Conservation (phyloP, 2,888 invertebrate genomes). For the Eledona agricola region DNA sequence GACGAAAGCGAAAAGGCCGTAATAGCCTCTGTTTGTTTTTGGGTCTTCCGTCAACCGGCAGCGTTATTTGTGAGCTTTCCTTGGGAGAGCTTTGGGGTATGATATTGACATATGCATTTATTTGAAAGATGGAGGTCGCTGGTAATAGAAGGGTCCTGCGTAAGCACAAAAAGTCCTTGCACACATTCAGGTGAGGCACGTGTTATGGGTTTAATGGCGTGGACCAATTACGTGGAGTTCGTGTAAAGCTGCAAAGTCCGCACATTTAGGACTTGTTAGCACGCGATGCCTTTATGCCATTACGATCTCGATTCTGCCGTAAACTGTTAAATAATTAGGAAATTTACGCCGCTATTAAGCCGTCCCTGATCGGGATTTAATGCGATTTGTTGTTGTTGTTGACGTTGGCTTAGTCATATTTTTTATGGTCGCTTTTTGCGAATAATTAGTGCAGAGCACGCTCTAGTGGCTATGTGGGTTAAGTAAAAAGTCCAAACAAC, state of each 20-base stretch:
- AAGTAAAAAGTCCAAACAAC: conserved; percentile 24
- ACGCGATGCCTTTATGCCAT: conserved; percentile 22
- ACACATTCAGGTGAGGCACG: conserved; percentile 31
- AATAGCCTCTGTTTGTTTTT: too few relatives aligned
- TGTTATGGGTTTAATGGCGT: conserved; percentile 31
- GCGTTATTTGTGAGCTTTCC: conserved; percentile 15
- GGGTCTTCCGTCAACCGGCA: too few relatives aligned
- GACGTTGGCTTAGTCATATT: conserved; percentile 24
- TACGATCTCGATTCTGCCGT: conserved; percentile 13
- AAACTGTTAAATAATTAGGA: conserved; percentile 26
- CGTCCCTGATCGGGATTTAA: conserved; percentile 26
- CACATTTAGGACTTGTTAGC: conserved; percentile 28
- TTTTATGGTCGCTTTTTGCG: conserved; percentile 17
- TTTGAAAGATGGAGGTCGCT: conserved; percentile 24
- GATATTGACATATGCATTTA: conserved; percentile 31
- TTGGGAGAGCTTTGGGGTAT: conserved; percentile 9
- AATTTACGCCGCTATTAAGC: conserved; percentile 23
- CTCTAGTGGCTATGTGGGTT: conserved; percentile 27
- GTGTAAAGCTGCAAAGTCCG: conserved; percentile 33
- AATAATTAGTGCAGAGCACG: conserved; percentile 33
- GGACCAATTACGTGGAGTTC: conserved; percentile 25
- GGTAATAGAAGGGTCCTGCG: conserved; percentile 14
- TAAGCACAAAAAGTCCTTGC: conserved; percentile 19
- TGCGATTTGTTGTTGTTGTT: conserved; percentile 33
- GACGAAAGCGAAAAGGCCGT: too few relatives aligned